These are phyloP conservation scores for Hozukius guyotensis DNA, from an alignment of 2,797 vertebrate species.

Conservation along the genomic window DNA sequence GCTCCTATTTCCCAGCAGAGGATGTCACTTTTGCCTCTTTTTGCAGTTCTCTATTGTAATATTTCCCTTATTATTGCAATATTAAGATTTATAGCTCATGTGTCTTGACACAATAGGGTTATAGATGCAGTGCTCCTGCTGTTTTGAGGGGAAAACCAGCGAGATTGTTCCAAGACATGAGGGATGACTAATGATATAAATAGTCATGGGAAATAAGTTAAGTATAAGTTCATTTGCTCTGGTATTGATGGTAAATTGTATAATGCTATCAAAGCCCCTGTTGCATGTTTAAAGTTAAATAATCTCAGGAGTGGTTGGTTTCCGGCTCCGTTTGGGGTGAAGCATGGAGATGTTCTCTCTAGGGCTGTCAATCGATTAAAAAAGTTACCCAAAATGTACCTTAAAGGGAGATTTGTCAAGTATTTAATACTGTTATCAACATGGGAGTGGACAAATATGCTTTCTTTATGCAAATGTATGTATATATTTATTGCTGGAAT, in stretches of 20 bases:
- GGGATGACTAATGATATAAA: background rate
- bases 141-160: constrained; percentile 30
- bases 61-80: constrained; percentile 42
- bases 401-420: no score
- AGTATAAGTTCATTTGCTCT: background rate
- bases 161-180: constrained; percentile 11
- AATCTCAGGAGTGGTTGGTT: background rate
- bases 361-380: no score
- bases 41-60: constrained; percentile 41
- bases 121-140: constrained; percentile 30
- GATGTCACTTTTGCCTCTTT: constrained; percentile 53
- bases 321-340: background rate
- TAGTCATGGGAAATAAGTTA: background rate
- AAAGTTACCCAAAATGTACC: no score
- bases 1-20: constrained; percentile 57
- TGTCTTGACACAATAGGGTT: constrained; percentile 53
- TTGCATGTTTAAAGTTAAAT: background rate
- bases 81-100: constrained; percentile 58
- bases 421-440: no score
- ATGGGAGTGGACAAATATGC: no score
- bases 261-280: background rate
- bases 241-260: background rate
- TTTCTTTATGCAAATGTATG: no score
- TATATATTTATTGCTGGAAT: no score
- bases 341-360: background rate